A percentile compares a stretch with the other conserved stretches of the same genome.
Conservation (phyloP, 37 sponge, comb jelly and placozoan species). For the Chondrosia reniformis region DNA sequence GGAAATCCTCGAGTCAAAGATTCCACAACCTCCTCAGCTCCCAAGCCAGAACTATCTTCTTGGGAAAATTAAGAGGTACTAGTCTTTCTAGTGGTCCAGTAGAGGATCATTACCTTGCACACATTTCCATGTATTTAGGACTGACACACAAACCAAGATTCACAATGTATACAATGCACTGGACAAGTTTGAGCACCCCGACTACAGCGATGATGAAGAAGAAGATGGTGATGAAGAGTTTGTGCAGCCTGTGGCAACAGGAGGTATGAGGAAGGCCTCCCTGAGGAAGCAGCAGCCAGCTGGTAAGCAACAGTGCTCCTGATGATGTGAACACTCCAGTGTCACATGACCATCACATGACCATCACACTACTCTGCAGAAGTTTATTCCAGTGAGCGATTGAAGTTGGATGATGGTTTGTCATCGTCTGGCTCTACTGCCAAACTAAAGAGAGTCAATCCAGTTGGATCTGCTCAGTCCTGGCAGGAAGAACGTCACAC, state of each 20-base stretch:
- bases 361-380: conserved; percentile 48
- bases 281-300: too few relatives aligned
- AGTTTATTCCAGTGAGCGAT: conserved; percentile 39
- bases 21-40: conserved; percentile 6
- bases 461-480: too few relatives aligned
- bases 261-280: conserved; percentile 2
- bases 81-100: too few relatives aligned
- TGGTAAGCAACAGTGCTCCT: background rate
- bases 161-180: background rate
- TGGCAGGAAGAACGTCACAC: too few relatives aligned
- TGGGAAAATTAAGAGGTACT: background rate
- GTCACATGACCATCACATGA: too few relatives aligned
- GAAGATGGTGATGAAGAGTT: conserved; percentile 5
- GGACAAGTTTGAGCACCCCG: background rate
- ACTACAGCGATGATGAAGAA: background rate
- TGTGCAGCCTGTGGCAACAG: conserved; percentile 1
- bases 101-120: too few relatives aligned
- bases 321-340: background rate
- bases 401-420: too few relatives aligned
- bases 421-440: too few relatives aligned
- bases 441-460: too few relatives aligned
- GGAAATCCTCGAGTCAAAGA: background rate
- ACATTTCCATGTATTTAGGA: too few relatives aligned
- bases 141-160: background rate
- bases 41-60: conserved; percentile 5